phyloP scores from a whole-genome alignment of 2,113 vertebrate genomes.

The Orycteropus afer region DNA sequence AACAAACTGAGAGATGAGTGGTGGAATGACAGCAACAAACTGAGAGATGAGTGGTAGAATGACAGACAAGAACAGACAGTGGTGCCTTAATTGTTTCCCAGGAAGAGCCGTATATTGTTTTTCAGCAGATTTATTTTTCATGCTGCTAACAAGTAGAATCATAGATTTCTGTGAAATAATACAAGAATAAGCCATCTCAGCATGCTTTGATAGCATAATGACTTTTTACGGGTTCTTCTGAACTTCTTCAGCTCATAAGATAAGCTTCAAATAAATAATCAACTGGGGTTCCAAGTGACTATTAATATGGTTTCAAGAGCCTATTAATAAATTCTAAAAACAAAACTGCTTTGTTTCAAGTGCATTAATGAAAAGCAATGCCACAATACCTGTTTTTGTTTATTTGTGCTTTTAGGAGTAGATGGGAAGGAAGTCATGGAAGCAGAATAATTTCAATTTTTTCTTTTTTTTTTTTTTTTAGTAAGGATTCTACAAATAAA shows the following conservation, averaged over 20 bases:
- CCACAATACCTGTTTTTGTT: neutral
- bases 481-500: neutral
- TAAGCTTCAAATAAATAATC: constrained; percentile 55
- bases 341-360: neutral
- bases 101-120: constrained; percentile 67
- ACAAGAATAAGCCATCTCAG: constrained; percentile 66
- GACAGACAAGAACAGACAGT: neutral
- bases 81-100: constrained; percentile 67
- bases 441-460: neutral
- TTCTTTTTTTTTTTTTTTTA: too few relatives aligned
- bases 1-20: too few relatives aligned
- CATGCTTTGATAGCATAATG: constrained; percentile 46
- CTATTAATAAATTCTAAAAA: constrained; percentile 1
- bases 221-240: neutral
- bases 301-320: constrained; percentile 30
- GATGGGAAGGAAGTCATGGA: neutral
- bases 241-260: constrained; percentile 49
- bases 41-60: too few relatives aligned
- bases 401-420: neutral
- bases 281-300: neutral
- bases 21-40: too few relatives aligned
- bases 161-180: constrained; percentile 36
- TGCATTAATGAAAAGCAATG: neutral
- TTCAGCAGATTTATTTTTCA: constrained; percentile 61
- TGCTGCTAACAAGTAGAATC: constrained; percentile 56